Conservation (phyloP, 2,888 invertebrate genomes). For the Ischnura elegans region DNA sequence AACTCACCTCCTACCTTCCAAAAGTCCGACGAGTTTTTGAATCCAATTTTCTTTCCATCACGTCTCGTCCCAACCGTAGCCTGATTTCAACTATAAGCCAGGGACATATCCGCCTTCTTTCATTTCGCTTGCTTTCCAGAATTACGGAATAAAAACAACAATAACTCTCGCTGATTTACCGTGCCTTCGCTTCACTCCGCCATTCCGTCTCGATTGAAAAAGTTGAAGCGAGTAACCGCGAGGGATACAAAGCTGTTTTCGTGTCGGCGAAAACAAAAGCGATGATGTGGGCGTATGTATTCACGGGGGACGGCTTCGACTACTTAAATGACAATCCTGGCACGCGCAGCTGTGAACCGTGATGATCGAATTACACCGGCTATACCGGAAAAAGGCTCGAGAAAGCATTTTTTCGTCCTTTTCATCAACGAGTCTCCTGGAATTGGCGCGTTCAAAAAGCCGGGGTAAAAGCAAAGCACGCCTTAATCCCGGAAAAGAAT, state of each 20-base stretch:
- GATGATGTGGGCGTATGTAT: background rate
- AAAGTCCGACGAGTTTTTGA: background rate
- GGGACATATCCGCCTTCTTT: background rate
- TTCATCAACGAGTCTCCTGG: background rate
- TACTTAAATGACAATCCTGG: background rate
- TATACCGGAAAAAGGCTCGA: background rate
- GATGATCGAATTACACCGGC: background rate
- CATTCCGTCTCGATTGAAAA: background rate
- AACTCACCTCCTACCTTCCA: no score
- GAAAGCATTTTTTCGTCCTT: background rate
- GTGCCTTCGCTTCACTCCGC: background rate
- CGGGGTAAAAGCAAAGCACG: background rate
- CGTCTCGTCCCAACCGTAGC: background rate
- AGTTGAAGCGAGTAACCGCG: background rate
- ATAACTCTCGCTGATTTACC: background rate
- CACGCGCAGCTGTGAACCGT: constrained; percentile 1
- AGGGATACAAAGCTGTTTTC: background rate
- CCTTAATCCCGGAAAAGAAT: background rate
- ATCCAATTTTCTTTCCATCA: background rate
- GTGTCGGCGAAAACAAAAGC: no score
- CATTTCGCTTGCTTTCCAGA: background rate
- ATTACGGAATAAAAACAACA: no score
- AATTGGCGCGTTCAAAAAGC: background rate
- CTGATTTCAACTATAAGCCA: background rate
- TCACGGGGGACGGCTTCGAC: background rate